Evolutionary conservation across 2,113 vertebrate genomes (phyloP).

Genomic region (Emydocephalus ijimae): DNA sequence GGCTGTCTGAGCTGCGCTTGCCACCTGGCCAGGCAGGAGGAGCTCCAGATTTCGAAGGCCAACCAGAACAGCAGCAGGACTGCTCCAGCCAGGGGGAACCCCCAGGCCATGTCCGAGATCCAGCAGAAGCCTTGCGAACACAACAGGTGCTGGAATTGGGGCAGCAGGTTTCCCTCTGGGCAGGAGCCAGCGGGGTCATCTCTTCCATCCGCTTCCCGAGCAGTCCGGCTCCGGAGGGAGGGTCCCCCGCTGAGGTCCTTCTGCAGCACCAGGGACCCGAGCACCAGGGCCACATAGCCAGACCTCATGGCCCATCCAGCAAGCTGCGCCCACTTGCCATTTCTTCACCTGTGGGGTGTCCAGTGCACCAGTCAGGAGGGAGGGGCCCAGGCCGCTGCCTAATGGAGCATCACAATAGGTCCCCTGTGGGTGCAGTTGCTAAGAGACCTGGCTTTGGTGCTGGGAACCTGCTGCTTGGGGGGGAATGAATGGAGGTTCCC

Average conservation of each 20-base stretch:
- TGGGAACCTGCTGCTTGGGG: background rate
- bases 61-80: background rate
- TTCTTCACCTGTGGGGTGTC: background rate
- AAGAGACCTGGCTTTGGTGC: background rate
- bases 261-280: background rate
- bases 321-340: background rate
- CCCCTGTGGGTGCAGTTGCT: background rate
- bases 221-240: accelerated
- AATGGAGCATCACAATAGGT: background rate
- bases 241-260: background rate
- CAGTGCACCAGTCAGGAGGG: background rate
- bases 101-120: background rate
- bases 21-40: background rate
- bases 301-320: background rate
- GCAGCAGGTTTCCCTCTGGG: background rate
- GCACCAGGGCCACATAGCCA: background rate
- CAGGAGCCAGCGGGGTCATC: accelerated
- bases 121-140: background rate
- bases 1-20: background rate
- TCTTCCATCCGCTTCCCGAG: background rate
- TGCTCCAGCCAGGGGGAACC: background rate
- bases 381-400: background rate
- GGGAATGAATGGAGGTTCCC: background rate
- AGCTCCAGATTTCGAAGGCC: background rate
- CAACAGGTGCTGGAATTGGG: background rate